Evolutionary conservation across 2,797 vertebrate species (phyloP).

Genomic region (Phoeniculus purpureus): DNA sequence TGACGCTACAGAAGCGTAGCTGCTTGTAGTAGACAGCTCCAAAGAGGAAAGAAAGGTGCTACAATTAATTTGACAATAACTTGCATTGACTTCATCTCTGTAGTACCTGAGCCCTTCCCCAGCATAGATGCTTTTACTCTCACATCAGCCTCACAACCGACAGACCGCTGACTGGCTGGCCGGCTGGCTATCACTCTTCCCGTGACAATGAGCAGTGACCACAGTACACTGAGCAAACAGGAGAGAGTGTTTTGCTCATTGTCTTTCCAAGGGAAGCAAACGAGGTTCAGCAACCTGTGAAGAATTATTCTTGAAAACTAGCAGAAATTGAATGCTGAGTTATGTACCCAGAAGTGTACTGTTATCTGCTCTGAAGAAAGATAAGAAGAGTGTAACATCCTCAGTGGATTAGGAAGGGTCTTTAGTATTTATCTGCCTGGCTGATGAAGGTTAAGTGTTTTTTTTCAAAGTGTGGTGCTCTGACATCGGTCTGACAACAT

Average conservation of each 20-base stretch:
- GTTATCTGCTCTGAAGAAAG: slow-evolving; percentile 58
- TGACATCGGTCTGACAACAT: slow-evolving; percentile 68
- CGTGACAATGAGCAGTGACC: neutral
- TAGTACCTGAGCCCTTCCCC: neutral
- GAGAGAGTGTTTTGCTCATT: neutral
- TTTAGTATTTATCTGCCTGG: slow-evolving; percentile 72
- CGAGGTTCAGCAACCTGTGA: neutral
- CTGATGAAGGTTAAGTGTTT: slow-evolving; percentile 74
- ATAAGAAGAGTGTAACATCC: slow-evolving; percentile 51
- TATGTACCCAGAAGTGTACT: slow-evolving; percentile 57
- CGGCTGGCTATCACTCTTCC: neutral
- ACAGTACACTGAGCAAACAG: neutral
- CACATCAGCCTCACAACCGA: neutral
- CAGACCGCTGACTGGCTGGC: too few relatives aligned
- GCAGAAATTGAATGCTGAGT: neutral
- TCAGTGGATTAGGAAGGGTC: slow-evolving; percentile 59
- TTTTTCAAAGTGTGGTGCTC: slow-evolving; percentile 70
- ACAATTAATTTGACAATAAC: neutral
- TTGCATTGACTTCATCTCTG: neutral
- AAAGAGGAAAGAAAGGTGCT: neutral
- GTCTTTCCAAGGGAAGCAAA: neutral
- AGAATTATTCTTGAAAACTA: neutral
- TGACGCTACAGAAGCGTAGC: neutral
- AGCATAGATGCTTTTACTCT: neutral
- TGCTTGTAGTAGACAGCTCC: neutral